phyloP scores from a whole-genome alignment of 1,140 invertebrate genomes.

The Vollenhovia emeryi region DNA sequence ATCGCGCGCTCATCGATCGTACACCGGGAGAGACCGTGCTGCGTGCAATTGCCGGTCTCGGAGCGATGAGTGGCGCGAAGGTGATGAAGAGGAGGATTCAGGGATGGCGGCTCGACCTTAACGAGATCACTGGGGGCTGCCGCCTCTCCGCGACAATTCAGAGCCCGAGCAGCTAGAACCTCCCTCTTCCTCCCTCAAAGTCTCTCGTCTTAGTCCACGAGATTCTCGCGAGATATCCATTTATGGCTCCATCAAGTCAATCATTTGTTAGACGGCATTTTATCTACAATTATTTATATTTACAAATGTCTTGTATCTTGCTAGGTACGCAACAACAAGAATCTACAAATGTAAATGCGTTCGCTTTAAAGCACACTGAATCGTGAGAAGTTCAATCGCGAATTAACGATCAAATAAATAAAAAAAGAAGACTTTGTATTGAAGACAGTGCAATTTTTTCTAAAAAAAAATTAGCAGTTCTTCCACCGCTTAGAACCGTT shows the following conservation, averaged over 20 bases:
- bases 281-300: neutral
- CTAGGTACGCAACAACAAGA: neutral
- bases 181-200: neutral
- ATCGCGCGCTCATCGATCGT: constrained; percentile 60
- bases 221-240: neutral
- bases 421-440: neutral
- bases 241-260: neutral
- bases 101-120: constrained; percentile 38
- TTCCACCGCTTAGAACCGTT: neutral
- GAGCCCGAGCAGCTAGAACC: neutral
- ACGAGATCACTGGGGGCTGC: constrained; percentile 40
- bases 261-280: neutral
- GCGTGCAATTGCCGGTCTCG: neutral
- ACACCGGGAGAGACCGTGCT: neutral
- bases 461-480: neutral
- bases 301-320: neutral
- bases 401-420: neutral
- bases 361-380: neutral
- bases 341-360: neutral
- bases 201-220: neutral
- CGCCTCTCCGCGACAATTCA: constrained; percentile 5
- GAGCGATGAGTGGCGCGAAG: constrained; percentile 31
- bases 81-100: constrained; percentile 54
- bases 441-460: neutral
- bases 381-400: neutral